Evolutionary conservation across 2,113 vertebrate genomes (phyloP), one percentile per base, ranked within the genome.

Genomic region (Trachemys scripta): DNA sequence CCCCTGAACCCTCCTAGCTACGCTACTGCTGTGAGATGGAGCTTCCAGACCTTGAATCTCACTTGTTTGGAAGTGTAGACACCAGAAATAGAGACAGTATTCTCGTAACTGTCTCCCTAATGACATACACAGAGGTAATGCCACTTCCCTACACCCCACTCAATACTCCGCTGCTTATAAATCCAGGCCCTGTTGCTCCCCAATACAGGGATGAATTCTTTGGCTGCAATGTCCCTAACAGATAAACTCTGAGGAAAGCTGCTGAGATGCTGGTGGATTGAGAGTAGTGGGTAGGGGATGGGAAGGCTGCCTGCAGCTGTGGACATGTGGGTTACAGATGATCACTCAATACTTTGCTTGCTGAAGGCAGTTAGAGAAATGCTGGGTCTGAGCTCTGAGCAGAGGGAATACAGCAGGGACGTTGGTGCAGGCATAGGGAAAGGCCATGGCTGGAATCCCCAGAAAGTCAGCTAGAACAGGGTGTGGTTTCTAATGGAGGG

Each of bases 401-500:
- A 72, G n/a, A 38, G 42, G 76, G 80, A 42, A 78, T 80, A 19
- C 49, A 57, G 54, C 31, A 20, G 6, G 3, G 3, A 76, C 53
- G 45, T 84, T 90, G 38, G 13, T 25, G 57, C 7, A 31, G 11
- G 47, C 35, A 57, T 9, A 0, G 1, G 11, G 45, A 85, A 42
- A 92, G 78, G 50, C 0, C 0, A 82, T 1, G 7, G n/a, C 0
- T 76, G 38, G 0, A 42, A 10, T 0, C 0, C 51, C 76, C 8
- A 35, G 24, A 20, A 81, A 50, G 24, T 35, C 38, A 92, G 17
- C 89, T 12, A n/a, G 56, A 89, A 16, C 13, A 25, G 14, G 38
- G 72, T 24, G 38, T 45, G 19, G 72, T 42, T 12, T 45, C 72
- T 25, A 42, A 12, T 45, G 65, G 78, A 17, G 95, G 4, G 75